A percentile compares a stretch with the other conserved stretches of the same genome.
phyloP scores from a whole-genome alignment of 2,797 vertebrate genomes.

The Streptopelia turtur region DNA sequence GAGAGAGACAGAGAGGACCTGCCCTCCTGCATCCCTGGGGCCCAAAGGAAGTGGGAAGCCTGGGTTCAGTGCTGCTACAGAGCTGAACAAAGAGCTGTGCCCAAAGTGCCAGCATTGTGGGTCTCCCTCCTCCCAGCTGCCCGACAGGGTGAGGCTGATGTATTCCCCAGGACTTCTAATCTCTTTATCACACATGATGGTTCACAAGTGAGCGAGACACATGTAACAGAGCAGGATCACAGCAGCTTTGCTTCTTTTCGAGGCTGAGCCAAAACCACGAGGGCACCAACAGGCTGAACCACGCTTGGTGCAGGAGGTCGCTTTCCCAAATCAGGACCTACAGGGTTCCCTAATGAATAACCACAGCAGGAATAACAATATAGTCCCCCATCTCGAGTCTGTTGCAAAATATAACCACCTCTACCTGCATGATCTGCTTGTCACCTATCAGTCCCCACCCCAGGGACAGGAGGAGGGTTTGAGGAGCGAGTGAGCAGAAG shows the following conservation, averaged over 20 bases:
- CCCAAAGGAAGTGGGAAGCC: accelerated
- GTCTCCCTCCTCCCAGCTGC: neutral
- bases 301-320: neutral
- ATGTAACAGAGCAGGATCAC: accelerated
- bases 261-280: accelerated
- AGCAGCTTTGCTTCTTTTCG: neutral
- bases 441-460: neutral
- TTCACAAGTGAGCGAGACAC: neutral
- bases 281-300: neutral
- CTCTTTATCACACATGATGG: accelerated
- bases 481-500: neutral
- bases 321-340: neutral
- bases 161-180: neutral
- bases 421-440: neutral
- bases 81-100: neutral
- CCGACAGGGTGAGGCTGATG: accelerated
- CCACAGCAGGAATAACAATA: neutral
- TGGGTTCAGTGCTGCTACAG: accelerated
- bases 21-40: neutral
- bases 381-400: neutral
- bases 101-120: neutral
- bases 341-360: neutral
- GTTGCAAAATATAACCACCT: neutral
- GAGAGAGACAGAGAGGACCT: neutral
- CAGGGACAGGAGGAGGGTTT: neutral